Conservation (phyloP, 2,888 invertebrate genomes). For the Drosophila kanekoi region DNA sequence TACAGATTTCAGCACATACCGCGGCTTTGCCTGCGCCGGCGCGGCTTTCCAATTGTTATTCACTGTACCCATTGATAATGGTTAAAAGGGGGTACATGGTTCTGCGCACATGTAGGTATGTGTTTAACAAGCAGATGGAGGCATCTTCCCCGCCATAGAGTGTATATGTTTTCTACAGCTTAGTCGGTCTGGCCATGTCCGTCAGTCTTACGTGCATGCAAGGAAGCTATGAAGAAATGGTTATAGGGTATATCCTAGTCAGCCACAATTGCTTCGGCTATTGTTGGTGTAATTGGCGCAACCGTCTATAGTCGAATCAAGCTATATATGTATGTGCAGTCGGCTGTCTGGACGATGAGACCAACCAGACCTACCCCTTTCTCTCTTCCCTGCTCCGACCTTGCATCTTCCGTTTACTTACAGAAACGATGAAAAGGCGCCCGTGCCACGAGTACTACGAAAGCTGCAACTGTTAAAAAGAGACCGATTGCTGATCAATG, state of each 20-base stretch:
- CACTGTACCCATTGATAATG: not conserved
- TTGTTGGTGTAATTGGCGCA: conserved; percentile 79
- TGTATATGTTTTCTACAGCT: too few relatives aligned
- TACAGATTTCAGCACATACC: conserved; percentile 57
- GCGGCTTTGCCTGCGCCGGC: conserved; percentile 35
- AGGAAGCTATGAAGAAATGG: too few relatives aligned
- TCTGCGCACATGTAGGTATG: too few relatives aligned
- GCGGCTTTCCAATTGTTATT: conserved; percentile 26
- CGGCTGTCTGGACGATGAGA: conserved; percentile 6
- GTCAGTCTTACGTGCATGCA: too few relatives aligned
- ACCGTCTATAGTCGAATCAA: conserved; percentile 26
- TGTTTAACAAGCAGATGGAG: not conserved
- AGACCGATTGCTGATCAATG: conserved; percentile 11
- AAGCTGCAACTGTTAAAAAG: conserved; percentile 12
- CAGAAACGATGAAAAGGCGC: conserved; percentile 78
- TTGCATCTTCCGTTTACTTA: conserved; percentile 50
- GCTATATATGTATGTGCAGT: conserved; percentile 56
- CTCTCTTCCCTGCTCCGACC: conserved; percentile 6
- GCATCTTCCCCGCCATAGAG: too few relatives aligned
- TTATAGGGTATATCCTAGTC: too few relatives aligned
- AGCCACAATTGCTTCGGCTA: too few relatives aligned
- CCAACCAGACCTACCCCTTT: conserved; percentile 4
- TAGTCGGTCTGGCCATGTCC: too few relatives aligned
- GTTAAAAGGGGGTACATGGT: not conserved
- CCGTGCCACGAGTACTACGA: conserved; percentile 56